Evolutionary conservation across 2,113 vertebrate species (phyloP).

Genomic region (Synchiropus splendidus): DNA sequence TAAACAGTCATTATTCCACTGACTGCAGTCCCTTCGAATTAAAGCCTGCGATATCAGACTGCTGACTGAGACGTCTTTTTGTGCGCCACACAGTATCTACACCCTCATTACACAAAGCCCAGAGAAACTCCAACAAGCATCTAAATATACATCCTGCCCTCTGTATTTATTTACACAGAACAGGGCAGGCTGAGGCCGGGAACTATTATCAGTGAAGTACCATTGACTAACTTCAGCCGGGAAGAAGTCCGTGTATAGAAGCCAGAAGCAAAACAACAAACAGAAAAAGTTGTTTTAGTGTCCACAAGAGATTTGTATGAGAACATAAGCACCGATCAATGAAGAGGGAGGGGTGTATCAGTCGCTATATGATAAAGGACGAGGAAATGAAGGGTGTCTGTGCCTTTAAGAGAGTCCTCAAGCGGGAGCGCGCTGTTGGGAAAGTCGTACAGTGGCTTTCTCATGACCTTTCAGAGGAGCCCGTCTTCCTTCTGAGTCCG

Average conservation of each 20-base stretch:
- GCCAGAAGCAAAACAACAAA: too few relatives aligned
- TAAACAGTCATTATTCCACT: too few relatives aligned
- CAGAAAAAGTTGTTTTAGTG: too few relatives aligned
- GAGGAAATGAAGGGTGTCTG: constrained; percentile 16
- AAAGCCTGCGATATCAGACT: too few relatives aligned
- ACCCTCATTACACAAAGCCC: neutral
- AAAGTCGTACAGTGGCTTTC: constrained; percentile 76
- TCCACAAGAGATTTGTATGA: too few relatives aligned
- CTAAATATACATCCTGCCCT: constrained; percentile 2
- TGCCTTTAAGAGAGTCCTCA: constrained; percentile 52
- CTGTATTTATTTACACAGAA: neutral
- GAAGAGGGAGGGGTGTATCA: neutral
- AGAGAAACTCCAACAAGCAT: constrained; percentile 8
- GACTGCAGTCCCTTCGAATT: too few relatives aligned
- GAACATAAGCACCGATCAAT: neutral
- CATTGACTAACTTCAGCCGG: too few relatives aligned
- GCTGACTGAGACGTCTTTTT: too few relatives aligned
- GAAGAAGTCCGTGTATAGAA: too few relatives aligned
- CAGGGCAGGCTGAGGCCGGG: neutral
- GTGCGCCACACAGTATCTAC: too few relatives aligned
- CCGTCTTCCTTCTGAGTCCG: constrained; percentile 48
- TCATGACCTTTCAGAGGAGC: constrained; percentile 74
- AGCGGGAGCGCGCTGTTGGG: constrained; percentile 63
- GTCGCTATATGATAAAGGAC: constrained; percentile 1
- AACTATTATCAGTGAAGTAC: too few relatives aligned